Conservation (phyloP, 2,888 invertebrate genomes). For the Polymixis flavicincta region DNA sequence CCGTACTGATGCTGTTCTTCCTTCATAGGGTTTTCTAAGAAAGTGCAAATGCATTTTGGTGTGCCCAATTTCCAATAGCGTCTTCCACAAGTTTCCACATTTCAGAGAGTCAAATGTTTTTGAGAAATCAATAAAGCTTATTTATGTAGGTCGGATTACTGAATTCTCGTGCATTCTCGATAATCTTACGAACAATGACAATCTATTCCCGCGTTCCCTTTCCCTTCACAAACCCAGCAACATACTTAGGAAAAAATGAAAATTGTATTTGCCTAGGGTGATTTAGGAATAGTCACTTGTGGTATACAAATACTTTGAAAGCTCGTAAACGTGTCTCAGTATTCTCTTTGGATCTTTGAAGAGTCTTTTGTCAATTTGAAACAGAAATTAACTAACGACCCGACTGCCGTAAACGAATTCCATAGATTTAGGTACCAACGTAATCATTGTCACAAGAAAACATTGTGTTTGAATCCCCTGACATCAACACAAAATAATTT, state of each 20-base stretch:
- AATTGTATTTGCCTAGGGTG: neutral
- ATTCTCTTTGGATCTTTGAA: neutral
- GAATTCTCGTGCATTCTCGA: too few relatives aligned
- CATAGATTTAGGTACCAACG: neutral
- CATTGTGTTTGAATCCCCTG: neutral
- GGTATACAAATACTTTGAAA: neutral
- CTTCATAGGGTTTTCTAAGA: too few relatives aligned
- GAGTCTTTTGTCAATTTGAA: neutral
- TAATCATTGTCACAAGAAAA: slow-evolving; percentile 17
- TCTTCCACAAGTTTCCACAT: too few relatives aligned
- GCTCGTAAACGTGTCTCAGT: neutral
- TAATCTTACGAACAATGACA: too few relatives aligned
- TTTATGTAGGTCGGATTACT: too few relatives aligned
- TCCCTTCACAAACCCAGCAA: too few relatives aligned
- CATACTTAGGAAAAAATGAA: neutral
- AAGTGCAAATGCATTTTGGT: too few relatives aligned
- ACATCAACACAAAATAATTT: neutral
- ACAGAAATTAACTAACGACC: slow-evolving; percentile 1
- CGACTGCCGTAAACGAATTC: slow-evolving; percentile 30
- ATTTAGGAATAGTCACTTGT: neutral
- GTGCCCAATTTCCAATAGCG: too few relatives aligned
- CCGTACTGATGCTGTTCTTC: too few relatives aligned
- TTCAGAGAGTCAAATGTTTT: too few relatives aligned
- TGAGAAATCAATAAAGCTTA: too few relatives aligned
- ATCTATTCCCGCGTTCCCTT: too few relatives aligned